Evolutionary conservation across 2,888 invertebrate species (phyloP), one percentile per base, ranked within the genome.

Genomic region (Choristoneura rosaceana): DNA sequence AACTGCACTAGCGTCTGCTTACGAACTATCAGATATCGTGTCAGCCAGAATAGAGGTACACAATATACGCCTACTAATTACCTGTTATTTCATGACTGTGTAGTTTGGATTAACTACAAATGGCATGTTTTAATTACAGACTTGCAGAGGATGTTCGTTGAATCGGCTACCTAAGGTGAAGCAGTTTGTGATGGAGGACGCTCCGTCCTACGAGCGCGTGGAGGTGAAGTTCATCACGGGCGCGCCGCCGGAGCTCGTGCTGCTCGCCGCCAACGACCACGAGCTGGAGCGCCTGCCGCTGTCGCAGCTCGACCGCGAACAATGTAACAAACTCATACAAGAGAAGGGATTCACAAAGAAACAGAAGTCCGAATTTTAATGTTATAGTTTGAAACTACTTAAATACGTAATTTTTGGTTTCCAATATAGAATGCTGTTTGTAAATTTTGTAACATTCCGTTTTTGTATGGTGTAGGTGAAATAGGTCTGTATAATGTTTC

Each of bases 181-280:
- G 82, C 86, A 91, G 70, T 97, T 96, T 80, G 95, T 96, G 17
- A 95, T 95, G 86, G 94, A 96, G 69, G 97, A 97, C 81, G 90
- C 96, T n/a, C 96, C 96, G 0, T 87, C 90, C 50, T 96, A 96
- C 78, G 92, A 95, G 0, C 87, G 93, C 52, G 88, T 96, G 47
- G 95, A 95, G 76, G 96, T 96, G 78, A 95, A 95, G 79, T 96
- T 95, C 80, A 96, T 96, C 76, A 94, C 90, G 17, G 96, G 96
- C 34, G 96, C 96, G 10, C 87, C 91, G 4, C 96, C 96, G 38
- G 96, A 96, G 81, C 81, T 96, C 38, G 93, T 96, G 60, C 84
- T 96, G 70, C 91, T 96, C 10, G 94, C 95, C 74, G 86, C 90
- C 0, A 86, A 85, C 0, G 95, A 96, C 74, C 87, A 92, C 80